phyloP scores from a whole-genome alignment of 2,888 invertebrate species.

The Latrodectus hesperus region DNA sequence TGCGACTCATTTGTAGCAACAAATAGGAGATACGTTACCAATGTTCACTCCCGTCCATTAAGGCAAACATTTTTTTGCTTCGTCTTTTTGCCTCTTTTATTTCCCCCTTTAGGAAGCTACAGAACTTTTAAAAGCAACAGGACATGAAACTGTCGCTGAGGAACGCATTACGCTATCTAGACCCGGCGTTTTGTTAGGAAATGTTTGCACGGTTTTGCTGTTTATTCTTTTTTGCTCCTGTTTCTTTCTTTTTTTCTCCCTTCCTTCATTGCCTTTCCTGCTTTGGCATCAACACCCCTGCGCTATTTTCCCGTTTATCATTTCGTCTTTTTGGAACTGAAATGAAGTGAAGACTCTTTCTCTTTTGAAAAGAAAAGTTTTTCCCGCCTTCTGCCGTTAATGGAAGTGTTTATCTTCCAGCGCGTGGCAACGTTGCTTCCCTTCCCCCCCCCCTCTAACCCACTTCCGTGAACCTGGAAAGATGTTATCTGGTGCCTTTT shows the following conservation, averaged over 20 bases:
- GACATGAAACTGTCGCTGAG: neutral
- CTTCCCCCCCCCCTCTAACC: neutral
- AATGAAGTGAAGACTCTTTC: neutral
- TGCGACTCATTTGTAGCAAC: conserved; percentile 1
- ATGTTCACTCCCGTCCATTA: conserved; percentile 2
- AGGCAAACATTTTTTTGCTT: neutral
- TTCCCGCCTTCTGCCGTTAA: conserved; percentile 5
- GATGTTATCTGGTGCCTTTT: neutral
- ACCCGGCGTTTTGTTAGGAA: neutral
- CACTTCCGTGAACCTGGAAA: neutral
- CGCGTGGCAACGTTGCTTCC: neutral
- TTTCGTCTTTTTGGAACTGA: conserved; percentile 1
- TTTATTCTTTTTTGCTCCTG: neutral
- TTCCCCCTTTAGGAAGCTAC: neutral
- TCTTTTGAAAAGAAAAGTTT: conserved; percentile 1
- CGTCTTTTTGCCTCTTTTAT: neutral
- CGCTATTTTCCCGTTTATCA: neutral
- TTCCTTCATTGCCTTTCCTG: neutral
- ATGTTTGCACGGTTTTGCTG: neutral
- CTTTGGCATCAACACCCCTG: conserved; percentile 1
- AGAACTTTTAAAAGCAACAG: conserved; percentile 1
- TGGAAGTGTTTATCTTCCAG: conserved; percentile 5
- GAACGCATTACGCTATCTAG: neutral
- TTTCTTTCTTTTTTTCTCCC: too few species aligned
- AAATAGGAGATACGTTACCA: conserved; percentile 1